phyloP scores from a whole-genome alignment of 1,140 invertebrate genomes.

The Bilobella aurantiaca region DNA sequence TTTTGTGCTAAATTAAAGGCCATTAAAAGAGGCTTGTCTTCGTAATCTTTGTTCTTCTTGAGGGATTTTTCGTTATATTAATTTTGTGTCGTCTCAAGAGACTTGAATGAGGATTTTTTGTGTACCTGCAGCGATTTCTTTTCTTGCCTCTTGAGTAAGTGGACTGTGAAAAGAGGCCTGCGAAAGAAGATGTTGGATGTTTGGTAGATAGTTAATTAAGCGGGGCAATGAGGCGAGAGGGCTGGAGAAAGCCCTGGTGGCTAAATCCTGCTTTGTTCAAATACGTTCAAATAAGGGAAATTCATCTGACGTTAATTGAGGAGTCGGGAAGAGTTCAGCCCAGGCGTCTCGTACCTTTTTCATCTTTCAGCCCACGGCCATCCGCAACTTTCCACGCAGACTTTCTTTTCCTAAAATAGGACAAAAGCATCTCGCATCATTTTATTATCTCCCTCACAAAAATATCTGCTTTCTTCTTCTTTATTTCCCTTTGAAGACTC shows the following conservation, averaged over 20 bases:
- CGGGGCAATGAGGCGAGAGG: background rate
- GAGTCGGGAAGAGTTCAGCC: no score
- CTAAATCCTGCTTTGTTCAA: background rate
- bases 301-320: background rate
- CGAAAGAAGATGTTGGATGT: no score
- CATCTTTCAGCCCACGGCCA: no score
- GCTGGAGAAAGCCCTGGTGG: background rate
- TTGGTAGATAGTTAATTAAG: slow-evolving; percentile 1
- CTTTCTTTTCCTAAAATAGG: no score
- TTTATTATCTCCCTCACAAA: no score
- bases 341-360: background rate
- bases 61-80: background rate
- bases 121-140: no score
- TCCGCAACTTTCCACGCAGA: no score
- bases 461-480: background rate
- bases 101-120: no score
- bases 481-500: no score
- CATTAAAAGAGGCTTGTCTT: background rate
- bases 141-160: background rate
- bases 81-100: background rate
- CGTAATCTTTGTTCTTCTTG: background rate
- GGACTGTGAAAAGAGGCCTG: background rate
- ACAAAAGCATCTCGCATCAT: no score
- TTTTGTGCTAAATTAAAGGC: background rate
- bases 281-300: background rate